Evolutionary conservation across 2,888 invertebrate species (phyloP).

Genomic region (Steinernema scapterisci): DNA sequence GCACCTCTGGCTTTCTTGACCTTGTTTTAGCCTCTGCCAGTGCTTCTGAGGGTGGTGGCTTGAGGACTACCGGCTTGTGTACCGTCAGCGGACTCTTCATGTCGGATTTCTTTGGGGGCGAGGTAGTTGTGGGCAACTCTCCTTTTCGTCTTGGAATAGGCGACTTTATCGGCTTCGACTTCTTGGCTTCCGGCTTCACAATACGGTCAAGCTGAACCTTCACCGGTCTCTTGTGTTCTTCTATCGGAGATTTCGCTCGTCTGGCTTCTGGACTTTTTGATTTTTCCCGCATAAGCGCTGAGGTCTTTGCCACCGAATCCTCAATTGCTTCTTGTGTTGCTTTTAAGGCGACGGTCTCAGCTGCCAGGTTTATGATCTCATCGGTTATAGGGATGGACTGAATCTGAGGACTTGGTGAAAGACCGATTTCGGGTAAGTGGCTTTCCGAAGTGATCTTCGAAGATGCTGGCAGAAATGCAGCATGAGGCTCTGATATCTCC

Average conservation of each 20-base stretch:
- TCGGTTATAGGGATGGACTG: neutral
- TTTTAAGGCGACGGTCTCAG: neutral
- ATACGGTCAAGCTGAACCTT: too few relatives aligned
- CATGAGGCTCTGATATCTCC: too few relatives aligned
- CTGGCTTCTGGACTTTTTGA: too few relatives aligned
- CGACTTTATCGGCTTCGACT: too few relatives aligned
- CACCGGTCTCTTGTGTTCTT: too few relatives aligned
- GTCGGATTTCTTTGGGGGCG: neutral
- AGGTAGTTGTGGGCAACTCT: neutral
- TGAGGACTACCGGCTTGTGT: neutral
- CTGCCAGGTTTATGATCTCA: constrained; percentile 8
- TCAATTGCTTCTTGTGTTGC: neutral
- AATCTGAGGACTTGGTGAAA: too few relatives aligned
- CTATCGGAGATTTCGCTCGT: too few relatives aligned
- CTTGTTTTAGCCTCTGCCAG: neutral
- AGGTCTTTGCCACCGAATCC: neutral
- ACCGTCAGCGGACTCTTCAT: too few relatives aligned
- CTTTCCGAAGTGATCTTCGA: too few relatives aligned
- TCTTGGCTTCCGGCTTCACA: too few relatives aligned
- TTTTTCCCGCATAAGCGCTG: neutral
- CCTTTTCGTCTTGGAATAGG: neutral
- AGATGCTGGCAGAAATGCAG: too few relatives aligned
- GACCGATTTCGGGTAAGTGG: too few relatives aligned
- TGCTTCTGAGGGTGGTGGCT: neutral
- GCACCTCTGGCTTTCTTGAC: neutral